phyloP scores from a whole-genome alignment of 2,888 invertebrate species.

The Apodemia zela region DNA sequence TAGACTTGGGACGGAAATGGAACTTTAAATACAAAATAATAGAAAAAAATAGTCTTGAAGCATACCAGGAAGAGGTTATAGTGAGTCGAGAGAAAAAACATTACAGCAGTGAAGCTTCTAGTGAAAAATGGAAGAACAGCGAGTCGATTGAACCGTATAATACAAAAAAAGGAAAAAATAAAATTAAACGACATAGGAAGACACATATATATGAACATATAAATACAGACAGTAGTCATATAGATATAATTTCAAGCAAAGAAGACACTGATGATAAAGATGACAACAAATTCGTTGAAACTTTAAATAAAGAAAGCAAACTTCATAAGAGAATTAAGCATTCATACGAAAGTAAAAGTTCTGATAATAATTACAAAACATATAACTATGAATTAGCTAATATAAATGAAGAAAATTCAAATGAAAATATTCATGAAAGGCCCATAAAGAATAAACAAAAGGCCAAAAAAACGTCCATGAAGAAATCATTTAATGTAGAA shows the following conservation, averaged over 20 bases:
- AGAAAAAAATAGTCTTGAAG: background rate
- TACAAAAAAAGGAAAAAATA: background rate
- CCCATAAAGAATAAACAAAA: too few species aligned
- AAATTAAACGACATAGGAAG: background rate
- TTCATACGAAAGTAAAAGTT: too few species aligned
- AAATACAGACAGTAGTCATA: background rate
- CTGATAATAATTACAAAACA: too few species aligned
- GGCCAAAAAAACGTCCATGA: background rate
- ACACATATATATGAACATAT: background rate
- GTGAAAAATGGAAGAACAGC: background rate
- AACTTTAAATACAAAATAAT: conserved; percentile 37
- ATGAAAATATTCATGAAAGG: too few species aligned
- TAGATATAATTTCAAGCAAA: background rate
- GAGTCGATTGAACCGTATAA: background rate
- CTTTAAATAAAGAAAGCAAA: too few species aligned
- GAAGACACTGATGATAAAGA: background rate
- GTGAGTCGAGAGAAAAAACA: background rate
- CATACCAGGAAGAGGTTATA: background rate
- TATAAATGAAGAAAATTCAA: too few species aligned
- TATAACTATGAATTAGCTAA: too few species aligned
- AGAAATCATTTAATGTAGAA: too few species aligned
- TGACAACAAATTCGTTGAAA: background rate
- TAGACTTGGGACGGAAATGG: conserved; percentile 45
- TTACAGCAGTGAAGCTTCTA: background rate
- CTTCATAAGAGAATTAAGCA: too few species aligned